Evolutionary conservation across 2,797 vertebrate species (phyloP).

Genomic region (Chaetodon trifasciatus): DNA sequence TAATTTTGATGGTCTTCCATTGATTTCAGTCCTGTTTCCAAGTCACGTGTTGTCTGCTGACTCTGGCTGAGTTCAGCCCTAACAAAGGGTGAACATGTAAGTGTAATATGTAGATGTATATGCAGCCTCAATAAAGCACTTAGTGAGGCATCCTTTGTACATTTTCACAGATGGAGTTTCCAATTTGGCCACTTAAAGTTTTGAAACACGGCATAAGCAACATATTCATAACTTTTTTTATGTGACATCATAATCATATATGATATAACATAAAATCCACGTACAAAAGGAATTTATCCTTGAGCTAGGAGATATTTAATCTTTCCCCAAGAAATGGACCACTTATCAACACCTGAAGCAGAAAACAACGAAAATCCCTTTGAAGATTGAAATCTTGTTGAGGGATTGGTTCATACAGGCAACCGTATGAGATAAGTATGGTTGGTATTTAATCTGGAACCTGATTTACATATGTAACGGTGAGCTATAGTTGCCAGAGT

Average conservation of each 20-base stretch:
- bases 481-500: not conserved
- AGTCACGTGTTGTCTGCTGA: conserved; percentile 9
- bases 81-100: conserved; percentile 4
- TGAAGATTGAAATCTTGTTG: conserved; percentile 29
- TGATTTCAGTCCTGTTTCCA: conserved; percentile 43
- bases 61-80: conserved; percentile 6
- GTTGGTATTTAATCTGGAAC: conserved; percentile 3
- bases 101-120: not conserved
- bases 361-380: conserved; percentile 16
- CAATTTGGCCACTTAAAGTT: not conserved
- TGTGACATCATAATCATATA: not conserved
- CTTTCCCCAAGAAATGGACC: conserved; percentile 7
- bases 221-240: not conserved
- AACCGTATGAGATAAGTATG: not conserved
- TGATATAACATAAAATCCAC: not conserved
- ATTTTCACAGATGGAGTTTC: not conserved
- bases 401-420: not conserved
- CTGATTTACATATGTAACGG: not conserved
- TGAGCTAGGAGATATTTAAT: not conserved
- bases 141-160: not conserved
- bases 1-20: conserved; percentile 24
- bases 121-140: not conserved
- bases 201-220: not conserved
- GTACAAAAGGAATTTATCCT: conserved; percentile 3
- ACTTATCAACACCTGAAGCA: conserved; percentile 30